Evolutionary conservation across 2,797 vertebrate genomes (phyloP), one percentile per base, ranked within the genome.

Genomic region (Erethizon dorsatum): DNA sequence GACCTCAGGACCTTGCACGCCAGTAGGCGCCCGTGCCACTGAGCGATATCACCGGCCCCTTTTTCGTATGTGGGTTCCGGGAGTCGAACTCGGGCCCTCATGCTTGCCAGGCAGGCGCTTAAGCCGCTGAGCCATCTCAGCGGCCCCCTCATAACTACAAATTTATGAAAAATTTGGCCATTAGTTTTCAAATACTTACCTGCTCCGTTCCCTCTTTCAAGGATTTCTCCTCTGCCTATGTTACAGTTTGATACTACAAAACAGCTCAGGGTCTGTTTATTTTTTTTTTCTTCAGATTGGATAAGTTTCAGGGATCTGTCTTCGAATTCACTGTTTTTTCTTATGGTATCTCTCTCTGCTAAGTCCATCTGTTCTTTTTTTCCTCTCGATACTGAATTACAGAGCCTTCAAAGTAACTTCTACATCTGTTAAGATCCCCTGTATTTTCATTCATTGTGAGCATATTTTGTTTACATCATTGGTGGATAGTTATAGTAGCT

Each of bases 311-410:
- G 5, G 83, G n/a, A 61, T 47, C 7, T 83, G 18, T 65, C 61
- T 79, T 88, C 84, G 73, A 83, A 52, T 73, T 94, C 33, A n/a
- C 57, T 50, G 33, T 65, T 20, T 52, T 80, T 79, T 59, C 59
- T 31, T 47, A 26, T 59, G 83, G 54, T 50, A 33, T 57, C n/a
- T 90, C 80, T 37, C 7, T 56, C 31, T 95, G 41, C 31, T 67
- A 89, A 96, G 67, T 61, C 56, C 33, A 87, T 12, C 5, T 79
- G 18, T 61, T 86, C 26, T 69, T 77, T 83, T 61, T 88, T 84
- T 45, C 57, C 67, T 92, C 84, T 41, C 41, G 20, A 83, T 92
- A 73, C 54, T 75, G 14, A 79, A 92, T 77, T 95, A 73, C 73
- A 26, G 22, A 31, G 45, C n/a, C 83, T 90, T 22, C 17, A 88